phyloP scores from a whole-genome alignment of 1,140 invertebrate genomes.

The Subanguina moxae region DNA sequence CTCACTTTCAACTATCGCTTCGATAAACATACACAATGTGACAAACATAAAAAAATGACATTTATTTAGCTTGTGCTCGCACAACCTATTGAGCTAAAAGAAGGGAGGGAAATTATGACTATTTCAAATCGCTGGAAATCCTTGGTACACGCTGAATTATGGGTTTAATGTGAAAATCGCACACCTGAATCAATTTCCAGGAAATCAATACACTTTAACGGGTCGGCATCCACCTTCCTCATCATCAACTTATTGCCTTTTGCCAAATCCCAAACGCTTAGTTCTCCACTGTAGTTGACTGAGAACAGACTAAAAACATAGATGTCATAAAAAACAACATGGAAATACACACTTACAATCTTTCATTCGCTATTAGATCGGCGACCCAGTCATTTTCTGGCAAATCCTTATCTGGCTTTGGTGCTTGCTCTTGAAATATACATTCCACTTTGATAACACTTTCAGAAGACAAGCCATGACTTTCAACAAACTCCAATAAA shows the following conservation, averaged over 20 bases:
- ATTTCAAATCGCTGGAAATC: too few relatives aligned
- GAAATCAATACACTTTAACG: constrained; percentile 37
- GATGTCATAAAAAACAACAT: not conserved
- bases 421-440: constrained; percentile 40
- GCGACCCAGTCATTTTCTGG: constrained; percentile 49
- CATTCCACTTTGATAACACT: constrained; percentile 49
- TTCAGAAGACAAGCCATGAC: constrained; percentile 42
- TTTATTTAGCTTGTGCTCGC: too few relatives aligned
- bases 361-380: constrained; percentile 29
- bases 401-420: constrained; percentile 43
- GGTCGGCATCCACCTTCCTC: constrained; percentile 10
- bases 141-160: not conserved
- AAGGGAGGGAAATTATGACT: constrained; percentile 11
- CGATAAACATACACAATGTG: too few relatives aligned
- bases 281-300: constrained; percentile 47
- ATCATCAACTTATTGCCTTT: constrained; percentile 21
- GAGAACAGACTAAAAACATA: constrained; percentile 47
- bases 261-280: constrained; percentile 34
- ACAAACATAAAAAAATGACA: too few relatives aligned
- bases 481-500: constrained; percentile 47
- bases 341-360: not conserved
- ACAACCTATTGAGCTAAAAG: not conserved
- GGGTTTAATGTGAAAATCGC: not conserved
- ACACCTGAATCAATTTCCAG: constrained; percentile 11
- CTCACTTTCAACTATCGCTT: not conserved